Evolutionary conservation across 2,888 invertebrate species (phyloP).

Genomic region (Hydriomena furcata): DNA sequence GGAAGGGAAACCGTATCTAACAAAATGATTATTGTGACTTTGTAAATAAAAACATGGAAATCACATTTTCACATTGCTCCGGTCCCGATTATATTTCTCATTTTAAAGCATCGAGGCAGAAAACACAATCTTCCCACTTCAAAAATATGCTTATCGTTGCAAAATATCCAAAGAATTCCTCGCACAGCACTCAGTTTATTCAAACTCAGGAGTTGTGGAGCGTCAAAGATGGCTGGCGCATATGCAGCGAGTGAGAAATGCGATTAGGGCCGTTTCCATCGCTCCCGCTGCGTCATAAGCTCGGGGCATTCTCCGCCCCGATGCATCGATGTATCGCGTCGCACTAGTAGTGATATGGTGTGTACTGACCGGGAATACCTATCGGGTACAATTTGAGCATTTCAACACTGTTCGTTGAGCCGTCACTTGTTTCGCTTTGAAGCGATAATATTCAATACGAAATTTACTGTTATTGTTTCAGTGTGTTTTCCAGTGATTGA

Average conservation of each 20-base stretch:
- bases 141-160: conserved; percentile 11
- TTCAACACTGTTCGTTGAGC: conserved; percentile 21
- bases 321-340: not conserved
- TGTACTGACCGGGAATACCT: conserved; percentile 23
- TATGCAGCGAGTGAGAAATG: conserved; percentile 14
- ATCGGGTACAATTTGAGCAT: conserved; percentile 20
- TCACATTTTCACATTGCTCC: too few relatives aligned
- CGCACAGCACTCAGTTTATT: conserved; percentile 11
- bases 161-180: conserved; percentile 13
- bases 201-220: conserved; percentile 7
- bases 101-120: not conserved
- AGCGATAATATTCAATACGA: conserved; percentile 18
- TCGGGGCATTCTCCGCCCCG: not conserved
- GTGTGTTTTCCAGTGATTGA: conserved; percentile 11
- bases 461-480: conserved; percentile 17
- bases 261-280: conserved; percentile 17
- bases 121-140: not conserved
- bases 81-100: too few relatives aligned
- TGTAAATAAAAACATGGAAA: too few relatives aligned
- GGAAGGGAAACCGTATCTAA: not conserved
- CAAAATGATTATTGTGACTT: too few relatives aligned
- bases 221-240: conserved; percentile 13
- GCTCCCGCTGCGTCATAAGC: conserved; percentile 6
- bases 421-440: conserved; percentile 14
- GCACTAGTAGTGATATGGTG: conserved; percentile 3